Evolutionary conservation across 2,888 invertebrate species (phyloP).

Genomic region (Agrotis puta): DNA sequence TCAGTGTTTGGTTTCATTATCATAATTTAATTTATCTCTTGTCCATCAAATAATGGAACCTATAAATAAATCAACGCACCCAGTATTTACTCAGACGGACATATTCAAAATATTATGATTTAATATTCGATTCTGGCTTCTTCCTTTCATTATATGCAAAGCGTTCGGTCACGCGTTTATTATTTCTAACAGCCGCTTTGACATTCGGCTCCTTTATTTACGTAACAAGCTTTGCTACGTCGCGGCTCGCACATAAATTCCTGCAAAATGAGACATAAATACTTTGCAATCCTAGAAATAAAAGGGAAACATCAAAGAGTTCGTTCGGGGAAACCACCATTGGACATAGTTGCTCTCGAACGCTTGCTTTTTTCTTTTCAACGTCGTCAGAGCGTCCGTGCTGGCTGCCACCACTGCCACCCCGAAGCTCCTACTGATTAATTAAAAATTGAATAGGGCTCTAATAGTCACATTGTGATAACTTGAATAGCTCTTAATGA

Average conservation of each 20-base stretch:
- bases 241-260: slow-evolving; percentile 78
- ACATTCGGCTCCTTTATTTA: slow-evolving; percentile 76
- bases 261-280: slow-evolving; percentile 83
- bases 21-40: slow-evolving; percentile 31
- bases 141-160: slow-evolving; percentile 73
- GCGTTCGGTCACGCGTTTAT: slow-evolving; percentile 76
- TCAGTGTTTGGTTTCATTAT: slow-evolving; percentile 9
- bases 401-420: slow-evolving; percentile 54
- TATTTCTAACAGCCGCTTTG: slow-evolving; percentile 77
- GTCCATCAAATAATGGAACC: slow-evolving; percentile 26
- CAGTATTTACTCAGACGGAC: slow-evolving; percentile 50
- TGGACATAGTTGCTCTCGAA: slow-evolving; percentile 72
- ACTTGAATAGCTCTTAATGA: slow-evolving; percentile 89
- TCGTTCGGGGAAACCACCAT: slow-evolving; percentile 77
- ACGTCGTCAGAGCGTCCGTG: slow-evolving; percentile 49
- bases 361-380: slow-evolving; percentile 61
- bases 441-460: slow-evolving; percentile 85
- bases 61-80: slow-evolving; percentile 44
- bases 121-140: slow-evolving; percentile 72
- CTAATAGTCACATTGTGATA: slow-evolving; percentile 88
- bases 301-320: slow-evolving; percentile 84
- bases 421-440: slow-evolving; percentile 70
- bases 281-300: slow-evolving; percentile 79
- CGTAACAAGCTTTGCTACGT: slow-evolving; percentile 73
- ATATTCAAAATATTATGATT: slow-evolving; percentile 61